phyloP scores from a whole-genome alignment of 2,797 vertebrate genomes.

The Urocyon cinereoargenteus region DNA sequence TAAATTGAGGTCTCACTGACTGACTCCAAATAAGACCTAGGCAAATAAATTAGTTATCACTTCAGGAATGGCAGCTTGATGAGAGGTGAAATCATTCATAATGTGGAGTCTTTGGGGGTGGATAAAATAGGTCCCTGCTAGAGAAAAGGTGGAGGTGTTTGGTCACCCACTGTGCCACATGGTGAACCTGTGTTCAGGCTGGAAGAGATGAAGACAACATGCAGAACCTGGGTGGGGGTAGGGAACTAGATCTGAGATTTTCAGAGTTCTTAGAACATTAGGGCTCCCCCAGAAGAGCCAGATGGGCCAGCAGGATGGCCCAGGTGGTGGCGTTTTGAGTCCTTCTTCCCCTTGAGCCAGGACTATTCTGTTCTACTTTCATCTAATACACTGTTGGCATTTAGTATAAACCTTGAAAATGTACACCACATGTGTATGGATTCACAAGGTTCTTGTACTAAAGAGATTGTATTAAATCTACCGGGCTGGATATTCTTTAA shows the following conservation, averaged over 20 bases:
- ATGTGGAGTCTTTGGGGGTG: not conserved
- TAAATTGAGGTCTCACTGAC: slow-evolving; percentile 36
- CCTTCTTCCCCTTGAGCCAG: not conserved
- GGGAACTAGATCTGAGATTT: not conserved
- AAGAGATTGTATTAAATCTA: not conserved
- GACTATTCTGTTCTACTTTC: not conserved
- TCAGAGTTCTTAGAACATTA: not conserved
- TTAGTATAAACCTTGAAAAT: not conserved
- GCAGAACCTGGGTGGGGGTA: not conserved
- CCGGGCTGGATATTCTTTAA: not conserved
- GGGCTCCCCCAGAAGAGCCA: not conserved
- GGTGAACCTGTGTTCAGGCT: not conserved
- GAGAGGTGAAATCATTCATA: slow-evolving; percentile 7
- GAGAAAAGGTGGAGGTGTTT: not conserved
- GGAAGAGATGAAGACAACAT: not conserved
- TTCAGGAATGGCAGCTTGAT: slow-evolving; percentile 37
- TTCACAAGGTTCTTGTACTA: not conserved
- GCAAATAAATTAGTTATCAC: not conserved
- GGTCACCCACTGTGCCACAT: not conserved
- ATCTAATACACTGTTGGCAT: not conserved
- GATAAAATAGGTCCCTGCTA: not conserved
- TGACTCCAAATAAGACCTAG: not conserved
- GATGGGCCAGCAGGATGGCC: not conserved
- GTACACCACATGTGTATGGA: not conserved
- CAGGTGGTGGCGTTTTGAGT: not conserved